Conservation (phyloP, 2,113 vertebrate genomes). For the Empidonax traillii region DNA sequence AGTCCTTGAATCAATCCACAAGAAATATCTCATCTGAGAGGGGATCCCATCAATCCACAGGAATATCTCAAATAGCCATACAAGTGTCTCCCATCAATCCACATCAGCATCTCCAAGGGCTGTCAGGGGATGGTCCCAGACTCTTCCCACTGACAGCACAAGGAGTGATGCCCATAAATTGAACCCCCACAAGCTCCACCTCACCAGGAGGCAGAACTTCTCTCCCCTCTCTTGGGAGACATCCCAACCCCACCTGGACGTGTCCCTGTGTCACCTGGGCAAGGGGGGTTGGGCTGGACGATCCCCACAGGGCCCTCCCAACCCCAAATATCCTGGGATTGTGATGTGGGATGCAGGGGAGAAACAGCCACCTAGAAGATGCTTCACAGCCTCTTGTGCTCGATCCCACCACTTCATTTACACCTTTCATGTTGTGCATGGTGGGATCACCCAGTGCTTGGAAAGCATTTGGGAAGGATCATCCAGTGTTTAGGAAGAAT, state of each 20-base stretch:
- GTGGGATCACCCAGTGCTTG: no score
- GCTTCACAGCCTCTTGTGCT: fast-evolving
- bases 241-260: neutral
- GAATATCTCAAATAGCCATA: no score
- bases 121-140: neutral
- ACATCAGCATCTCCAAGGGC: no score
- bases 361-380: neutral
- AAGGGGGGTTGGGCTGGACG: neutral
- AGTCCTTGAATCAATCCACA: neutral
- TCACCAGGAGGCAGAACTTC: neutral
- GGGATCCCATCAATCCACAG: neutral
- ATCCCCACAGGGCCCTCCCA: no score
- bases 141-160: neutral
- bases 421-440: no score
- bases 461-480: no score
- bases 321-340: no score
- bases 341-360: neutral
- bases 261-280: neutral
- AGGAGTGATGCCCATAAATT: neutral
- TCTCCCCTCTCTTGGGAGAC: neutral
- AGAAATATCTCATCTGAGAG: neutral
- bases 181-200: neutral
- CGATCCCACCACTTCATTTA: neutral
- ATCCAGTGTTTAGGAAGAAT: no score
- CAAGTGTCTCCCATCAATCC: neutral